phyloP scores from a whole-genome alignment of 2,113 vertebrate genomes.

The Albula goreensis region DNA sequence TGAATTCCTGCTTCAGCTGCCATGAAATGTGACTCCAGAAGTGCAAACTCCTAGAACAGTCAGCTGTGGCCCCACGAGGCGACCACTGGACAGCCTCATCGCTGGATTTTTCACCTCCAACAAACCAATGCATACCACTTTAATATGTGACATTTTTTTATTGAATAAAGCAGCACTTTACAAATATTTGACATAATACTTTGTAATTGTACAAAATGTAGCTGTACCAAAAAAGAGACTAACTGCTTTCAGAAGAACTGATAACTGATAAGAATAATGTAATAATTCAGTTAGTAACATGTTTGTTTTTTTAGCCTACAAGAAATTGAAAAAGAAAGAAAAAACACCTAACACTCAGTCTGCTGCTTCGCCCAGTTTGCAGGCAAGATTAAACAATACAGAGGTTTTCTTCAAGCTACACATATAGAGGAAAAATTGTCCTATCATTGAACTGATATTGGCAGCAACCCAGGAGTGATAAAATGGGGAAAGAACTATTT shows the following conservation, averaged over 20 bases:
- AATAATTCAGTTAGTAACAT: slow-evolving; percentile 5
- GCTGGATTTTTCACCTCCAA: not conserved
- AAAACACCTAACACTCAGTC: slow-evolving; percentile 53
- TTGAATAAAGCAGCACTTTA: slow-evolving; percentile 56
- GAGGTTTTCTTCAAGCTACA: not conserved
- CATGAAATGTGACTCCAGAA: too few relatives aligned
- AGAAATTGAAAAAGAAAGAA: slow-evolving; percentile 43
- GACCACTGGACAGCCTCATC: not conserved
- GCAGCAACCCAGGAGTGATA: not conserved
- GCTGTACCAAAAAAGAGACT: slow-evolving; percentile 45
- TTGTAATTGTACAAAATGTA: slow-evolving; percentile 55
- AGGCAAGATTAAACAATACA: not conserved
- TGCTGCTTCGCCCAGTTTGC: not conserved
- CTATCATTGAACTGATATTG: not conserved
- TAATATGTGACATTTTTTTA: slow-evolving; percentile 50
- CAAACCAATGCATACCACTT: not conserved
- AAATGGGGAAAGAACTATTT: not conserved
- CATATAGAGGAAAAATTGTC: not conserved
- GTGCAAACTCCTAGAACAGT: not conserved
- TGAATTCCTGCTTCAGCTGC: too few relatives aligned
- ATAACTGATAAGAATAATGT: slow-evolving; percentile 15
- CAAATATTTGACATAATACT: slow-evolving; percentile 51
- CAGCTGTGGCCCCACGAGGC: not conserved
- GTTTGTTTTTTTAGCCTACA: not conserved
- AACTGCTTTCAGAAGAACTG: slow-evolving; percentile 1